A percentile compares a stretch with the other conserved stretches of the same genome.
phyloP scores from a whole-genome alignment of 2,113 vertebrate species.

The Petaurus breviceps region DNA sequence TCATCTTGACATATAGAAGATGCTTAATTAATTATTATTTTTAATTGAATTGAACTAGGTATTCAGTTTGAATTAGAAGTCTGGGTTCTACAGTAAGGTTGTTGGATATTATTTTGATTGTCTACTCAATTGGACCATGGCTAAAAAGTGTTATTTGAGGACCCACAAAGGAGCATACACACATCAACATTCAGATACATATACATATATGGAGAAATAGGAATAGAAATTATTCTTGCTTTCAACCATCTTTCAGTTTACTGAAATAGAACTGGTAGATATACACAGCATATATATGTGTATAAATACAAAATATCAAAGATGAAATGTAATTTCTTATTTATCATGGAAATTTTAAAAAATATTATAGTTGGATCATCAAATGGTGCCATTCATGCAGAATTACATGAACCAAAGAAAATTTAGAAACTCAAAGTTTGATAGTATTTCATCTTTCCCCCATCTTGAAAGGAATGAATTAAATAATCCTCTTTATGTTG shows the following conservation, averaged over 20 bases:
- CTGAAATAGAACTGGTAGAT: neutral
- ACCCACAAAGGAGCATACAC: too few species aligned
- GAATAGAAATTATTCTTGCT: neutral
- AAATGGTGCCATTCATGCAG: neutral
- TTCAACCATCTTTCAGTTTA: neutral
- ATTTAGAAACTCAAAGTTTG: neutral
- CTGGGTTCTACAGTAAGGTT: neutral
- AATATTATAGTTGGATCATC: neutral
- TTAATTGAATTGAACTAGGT: neutral
- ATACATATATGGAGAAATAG: neutral
- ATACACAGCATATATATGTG: neutral
- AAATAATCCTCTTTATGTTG: neutral
- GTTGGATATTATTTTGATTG: neutral
- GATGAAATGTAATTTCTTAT: too few species aligned
- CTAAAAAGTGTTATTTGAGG: neutral
- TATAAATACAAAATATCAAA: too few species aligned
- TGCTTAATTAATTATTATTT: neutral
- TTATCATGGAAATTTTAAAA: neutral
- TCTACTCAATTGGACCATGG: neutral
- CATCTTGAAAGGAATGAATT: neutral
- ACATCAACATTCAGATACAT: too few species aligned
- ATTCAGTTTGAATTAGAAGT: neutral
- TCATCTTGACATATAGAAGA: neutral
- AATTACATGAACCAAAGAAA: neutral
- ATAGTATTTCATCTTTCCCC: neutral